phyloP scores from a whole-genome alignment of 2,888 invertebrate species.

The Plemyria rubiginata region DNA sequence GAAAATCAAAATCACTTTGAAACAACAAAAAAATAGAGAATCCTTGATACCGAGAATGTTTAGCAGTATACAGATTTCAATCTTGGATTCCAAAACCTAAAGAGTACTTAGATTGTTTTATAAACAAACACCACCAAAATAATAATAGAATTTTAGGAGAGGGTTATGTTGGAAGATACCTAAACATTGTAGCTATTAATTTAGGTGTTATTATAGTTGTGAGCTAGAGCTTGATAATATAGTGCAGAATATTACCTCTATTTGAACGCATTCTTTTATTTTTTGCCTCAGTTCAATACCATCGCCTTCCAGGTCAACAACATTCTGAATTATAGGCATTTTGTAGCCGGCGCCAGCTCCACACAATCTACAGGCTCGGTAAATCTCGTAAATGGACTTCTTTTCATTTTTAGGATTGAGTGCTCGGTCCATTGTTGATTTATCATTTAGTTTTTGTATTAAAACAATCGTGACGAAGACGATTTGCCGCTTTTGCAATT shows the following conservation, averaged over 20 bases:
- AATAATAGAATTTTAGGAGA: not conserved
- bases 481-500: conserved; percentile 19
- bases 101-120: too few species aligned
- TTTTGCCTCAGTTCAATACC: conserved; percentile 71
- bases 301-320: conserved; percentile 58
- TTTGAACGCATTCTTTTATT: conserved; percentile 76
- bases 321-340: conserved; percentile 79
- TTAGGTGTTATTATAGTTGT: not conserved
- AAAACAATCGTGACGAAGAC: conserved; percentile 22
- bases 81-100: too few species aligned
- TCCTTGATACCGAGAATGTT: too few species aligned
- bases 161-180: conserved; percentile 14
- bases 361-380: conserved; percentile 77
- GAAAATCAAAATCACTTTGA: too few species aligned
- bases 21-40: too few species aligned
- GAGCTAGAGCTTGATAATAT: not conserved
- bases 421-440: conserved; percentile 60
- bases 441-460: conserved; percentile 30
- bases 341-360: conserved; percentile 80
- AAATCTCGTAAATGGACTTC: conserved; percentile 74
- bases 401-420: conserved; percentile 55
- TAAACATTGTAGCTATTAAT: not conserved
- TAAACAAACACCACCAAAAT: not conserved
- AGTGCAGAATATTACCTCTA: conserved; percentile 63
- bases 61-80: too few species aligned